Evolutionary conservation across 2,797 vertebrate species (phyloP), one percentile per base, ranked within the genome.

Genomic region (Tadarida brasiliensis): DNA sequence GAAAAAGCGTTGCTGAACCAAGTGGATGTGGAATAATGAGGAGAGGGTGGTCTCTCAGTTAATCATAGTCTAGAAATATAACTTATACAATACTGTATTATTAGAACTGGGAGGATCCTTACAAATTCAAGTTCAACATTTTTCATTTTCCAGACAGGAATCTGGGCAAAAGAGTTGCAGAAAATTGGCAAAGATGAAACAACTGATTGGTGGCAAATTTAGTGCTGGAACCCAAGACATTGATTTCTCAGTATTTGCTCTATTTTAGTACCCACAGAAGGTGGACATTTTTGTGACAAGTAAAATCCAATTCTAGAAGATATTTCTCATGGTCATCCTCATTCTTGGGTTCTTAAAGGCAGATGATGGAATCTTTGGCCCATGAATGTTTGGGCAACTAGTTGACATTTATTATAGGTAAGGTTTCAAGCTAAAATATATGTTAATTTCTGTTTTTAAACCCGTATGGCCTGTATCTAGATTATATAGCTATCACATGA

Each of bases 371-470:
- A 2, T 61, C 49, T 90, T 61, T 88, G 17, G 1, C 49, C 56
- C 81, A 16, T 22, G 28, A 56, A 47, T 56, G 35, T 73, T 84
- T 84, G 57, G 80, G 67, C 84, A 93, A 90, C 70, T 63, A 73
- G 51, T 51, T 86, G 71, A 70, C 73, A 63, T 63, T 92, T 95
- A 84, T 90, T 54, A 71, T 30, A 20, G 39, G 24, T 86, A 65
- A 89, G 7, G 7, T 94, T 96, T 90, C 35, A 83, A 94, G 70
- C 39, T 91, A 39, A 51, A 97, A 96, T 74, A 3, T 93, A 74
- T 76, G 35, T 76, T 65, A 73, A 90, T 92, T 96, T 98, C 35
- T 90, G 7, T 94, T 91, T 83, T 83, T 57, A 91, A 97, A 33
- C 49, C n/a, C 67, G 80, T 70, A 49, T 84, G 54, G 65, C 51